Conservation (phyloP, 2,797 vertebrate genomes). For the Periparus ater region DNA sequence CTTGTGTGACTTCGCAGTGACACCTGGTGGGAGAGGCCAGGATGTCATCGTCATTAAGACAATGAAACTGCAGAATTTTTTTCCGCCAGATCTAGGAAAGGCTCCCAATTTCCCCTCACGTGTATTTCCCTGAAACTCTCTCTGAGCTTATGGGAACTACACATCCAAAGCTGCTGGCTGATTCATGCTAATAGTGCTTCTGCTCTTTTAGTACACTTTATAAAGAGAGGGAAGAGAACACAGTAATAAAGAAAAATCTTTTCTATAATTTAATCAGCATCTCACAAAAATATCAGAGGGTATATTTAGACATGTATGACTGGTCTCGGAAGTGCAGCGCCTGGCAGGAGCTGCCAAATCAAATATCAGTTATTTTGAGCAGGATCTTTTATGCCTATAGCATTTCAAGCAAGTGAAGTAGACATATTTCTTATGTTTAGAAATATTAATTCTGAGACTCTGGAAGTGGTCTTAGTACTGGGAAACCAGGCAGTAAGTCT, state of each 20-base stretch:
- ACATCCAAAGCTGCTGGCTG: background rate
- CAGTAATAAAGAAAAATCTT: constrained; percentile 3
- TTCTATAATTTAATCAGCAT: constrained; percentile 16
- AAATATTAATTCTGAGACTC: background rate
- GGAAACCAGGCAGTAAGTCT: background rate
- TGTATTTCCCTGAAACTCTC: background rate
- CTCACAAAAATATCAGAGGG: background rate
- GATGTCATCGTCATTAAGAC: constrained; percentile 30
- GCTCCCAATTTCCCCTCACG: background rate
- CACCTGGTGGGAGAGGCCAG: constrained; percentile 59
- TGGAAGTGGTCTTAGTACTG: background rate
- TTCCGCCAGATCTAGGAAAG: background rate
- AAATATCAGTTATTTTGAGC: background rate
- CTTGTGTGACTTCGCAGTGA: constrained; percentile 35
- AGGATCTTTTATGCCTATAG: background rate
- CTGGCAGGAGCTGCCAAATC: background rate
- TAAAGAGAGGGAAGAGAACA: background rate
- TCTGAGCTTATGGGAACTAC: background rate
- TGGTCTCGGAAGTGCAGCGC: background rate
- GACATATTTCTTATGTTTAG: background rate
- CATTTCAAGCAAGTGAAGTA: background rate
- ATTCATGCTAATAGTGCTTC: constrained; percentile 5
- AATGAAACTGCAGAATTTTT: constrained; percentile 41
- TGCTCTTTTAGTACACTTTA: background rate
- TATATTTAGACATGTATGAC: constrained; percentile 38